Base-by-base conservation (phyloP, 1,140 invertebrate genomes). In the Pemphigus obesinymphae region DNA sequence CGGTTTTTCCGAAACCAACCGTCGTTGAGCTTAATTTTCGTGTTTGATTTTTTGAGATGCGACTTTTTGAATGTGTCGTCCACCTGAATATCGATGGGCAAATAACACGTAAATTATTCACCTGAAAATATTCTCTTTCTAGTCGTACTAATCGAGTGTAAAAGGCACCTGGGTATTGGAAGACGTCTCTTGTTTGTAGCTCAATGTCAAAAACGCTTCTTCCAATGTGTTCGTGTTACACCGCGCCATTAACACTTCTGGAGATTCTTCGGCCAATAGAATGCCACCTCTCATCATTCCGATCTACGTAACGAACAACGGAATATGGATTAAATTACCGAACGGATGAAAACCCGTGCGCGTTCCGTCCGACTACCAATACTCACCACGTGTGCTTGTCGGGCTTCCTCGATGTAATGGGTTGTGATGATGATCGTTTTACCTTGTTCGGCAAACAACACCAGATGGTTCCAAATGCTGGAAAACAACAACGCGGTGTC, bases 341-440 rank as follows among this genome's bases (percentile, higher is more conserved):
- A 45, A 26, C 40, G 23, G 0, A 5, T 20, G 15, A 29, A 66
- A 17, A 37, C 37, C 37, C 4, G 10, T 10, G 13, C 45, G 15
- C 45, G 45, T 48, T 48, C 15, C 2, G 2, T 48, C 4, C 10
- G 37, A 45, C 1, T 13, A 1, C 43, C 4, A 13, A 17, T 8
- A 84, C 85, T 86, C 85, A 90, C 90, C 83, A 87, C 86, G 85
- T 90, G 86, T 17, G 90, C 90, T 85, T 91, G 89, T 63, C 89
- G 85, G 0, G 91, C 91, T 85, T 92, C 91, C 86, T 92, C 91
- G 61, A 92, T 91, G 84, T 92, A 92, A 85, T 92, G 91, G 23
- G 91, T 92, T 5, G 91, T 92, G 68, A 92, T 90, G 40, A 92
- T 85, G 48, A 92, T 89, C 3, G 91, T 91, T 34, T 89, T 90